Base-by-base conservation (phyloP, 2,797 vertebrate species). In the Pangasius sanitwongsei region DNA sequence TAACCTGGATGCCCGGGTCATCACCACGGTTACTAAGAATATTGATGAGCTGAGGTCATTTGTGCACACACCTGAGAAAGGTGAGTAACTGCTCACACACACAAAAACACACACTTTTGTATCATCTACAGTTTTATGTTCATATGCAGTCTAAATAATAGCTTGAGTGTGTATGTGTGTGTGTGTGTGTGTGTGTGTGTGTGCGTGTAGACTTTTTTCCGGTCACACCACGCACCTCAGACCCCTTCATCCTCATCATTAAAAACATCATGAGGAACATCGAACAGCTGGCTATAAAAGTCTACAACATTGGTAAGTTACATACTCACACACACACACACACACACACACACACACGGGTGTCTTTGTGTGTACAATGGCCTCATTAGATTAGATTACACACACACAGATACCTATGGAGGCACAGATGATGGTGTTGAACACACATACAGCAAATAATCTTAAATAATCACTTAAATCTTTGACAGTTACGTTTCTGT, bases 21-120 rank as follows among this genome's bases (percentile, higher is more conserved):
- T 97, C 89, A 94, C 96, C 88, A 97, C 97, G 0, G 94, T 97
- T 61, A 95, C 89, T 89, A 83, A 94, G 83, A 95, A 97, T 63
- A 50, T 91, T 86, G 6, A 95, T 16, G 96, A 97, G 1, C 92
- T 97, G 78, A 90, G 92, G 41, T 92, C 93, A 70, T 90, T 95
- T 8, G 75, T 94, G 41, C 94, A 92, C 86, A 96, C 94, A 50
- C 95, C 97, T 86, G 90, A 95, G 89, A 97, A 95, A 93, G 0
- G 96, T 97, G 93, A 86, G 67, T 74, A 31, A 57, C 67, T 34
- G 59, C n/a, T 25, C 67, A 34, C 3, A 34, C 53, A 25, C 80
- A 37, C 57, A 34, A 31, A 55, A n/a, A 50, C 75, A 50, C 48
- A 80, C 77, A 55, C 28, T 7, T n/a, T n/a, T 55, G 18, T 28